Conservation (phyloP, 2,113 vertebrate genomes). For the Corythornis vintsioides region DNA sequence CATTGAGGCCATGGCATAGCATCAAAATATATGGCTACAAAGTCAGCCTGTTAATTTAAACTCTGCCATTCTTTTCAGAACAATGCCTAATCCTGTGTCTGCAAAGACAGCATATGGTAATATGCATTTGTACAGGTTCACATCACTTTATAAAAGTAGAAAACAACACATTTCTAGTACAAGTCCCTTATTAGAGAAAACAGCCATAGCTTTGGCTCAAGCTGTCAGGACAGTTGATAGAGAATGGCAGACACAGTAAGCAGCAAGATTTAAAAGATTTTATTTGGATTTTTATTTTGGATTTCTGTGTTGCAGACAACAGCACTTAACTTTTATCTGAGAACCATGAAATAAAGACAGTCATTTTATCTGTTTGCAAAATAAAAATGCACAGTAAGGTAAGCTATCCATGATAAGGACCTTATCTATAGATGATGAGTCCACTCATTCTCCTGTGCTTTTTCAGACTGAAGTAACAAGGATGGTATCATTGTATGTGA, state of each 20-base stretch:
- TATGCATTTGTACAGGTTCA: not conserved
- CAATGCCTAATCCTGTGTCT: not conserved
- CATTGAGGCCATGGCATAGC: not conserved
- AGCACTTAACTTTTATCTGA: not conserved
- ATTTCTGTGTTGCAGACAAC: not conserved
- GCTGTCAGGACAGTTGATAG: not conserved
- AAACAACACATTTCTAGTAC: not conserved
- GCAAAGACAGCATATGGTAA: not conserved
- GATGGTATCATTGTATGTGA: not conserved
- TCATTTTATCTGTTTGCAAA: not conserved
- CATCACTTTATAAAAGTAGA: not conserved
- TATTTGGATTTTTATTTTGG: not conserved
- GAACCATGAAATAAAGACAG: not conserved
- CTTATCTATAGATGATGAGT: not conserved
- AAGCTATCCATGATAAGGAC: not conserved
- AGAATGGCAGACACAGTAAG: not conserved
- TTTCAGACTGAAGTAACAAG: not conserved
- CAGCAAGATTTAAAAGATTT: not conserved
- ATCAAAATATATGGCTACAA: not conserved
- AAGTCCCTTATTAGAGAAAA: not conserved
- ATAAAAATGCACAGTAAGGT: not conserved
- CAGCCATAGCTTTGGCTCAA: not conserved
- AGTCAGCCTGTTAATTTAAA: not conserved
- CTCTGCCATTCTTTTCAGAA: not conserved
- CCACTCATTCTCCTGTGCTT: not conserved